phyloP scores from a whole-genome alignment of 2,113 vertebrate genomes.

The Xyliphius kryptos region DNA sequence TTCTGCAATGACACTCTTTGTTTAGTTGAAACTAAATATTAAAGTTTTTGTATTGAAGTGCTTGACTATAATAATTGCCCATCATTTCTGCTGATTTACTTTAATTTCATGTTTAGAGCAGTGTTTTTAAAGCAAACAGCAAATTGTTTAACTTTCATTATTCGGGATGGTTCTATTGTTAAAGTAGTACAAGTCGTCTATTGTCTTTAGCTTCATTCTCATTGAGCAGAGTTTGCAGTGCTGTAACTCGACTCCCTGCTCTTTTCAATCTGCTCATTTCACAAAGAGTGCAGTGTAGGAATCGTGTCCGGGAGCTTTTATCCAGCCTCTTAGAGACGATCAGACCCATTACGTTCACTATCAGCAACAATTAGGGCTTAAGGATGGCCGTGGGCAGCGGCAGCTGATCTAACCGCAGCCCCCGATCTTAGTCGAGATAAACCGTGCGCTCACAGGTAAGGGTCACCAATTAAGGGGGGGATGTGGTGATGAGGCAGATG shows the following conservation, averaged over 20 bases:
- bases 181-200: not conserved
- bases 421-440: slow-evolving; percentile 4
- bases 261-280: slow-evolving; percentile 16
- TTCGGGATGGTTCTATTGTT: slow-evolving; percentile 12
- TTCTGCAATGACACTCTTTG: too few species aligned
- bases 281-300: slow-evolving; percentile 28
- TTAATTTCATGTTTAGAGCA: slow-evolving; percentile 2
- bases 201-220: slow-evolving; percentile 15
- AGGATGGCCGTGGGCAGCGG: slow-evolving; percentile 15
- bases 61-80: not conserved
- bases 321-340: slow-evolving; percentile 17
- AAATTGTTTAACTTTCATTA: slow-evolving; percentile 1
- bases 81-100: not conserved
- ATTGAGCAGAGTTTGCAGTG: not conserved
- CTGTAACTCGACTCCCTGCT: slow-evolving; percentile 35
- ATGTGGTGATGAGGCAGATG: not conserved
- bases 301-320: slow-evolving; percentile 34
- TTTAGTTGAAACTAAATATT: too few species aligned
- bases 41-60: too few species aligned
- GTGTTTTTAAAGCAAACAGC: not conserved
- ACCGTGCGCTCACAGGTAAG: not conserved
- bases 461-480: slow-evolving; percentile 15
- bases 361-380: slow-evolving; percentile 32
- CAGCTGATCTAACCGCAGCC: slow-evolving; percentile 19
- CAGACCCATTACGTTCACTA: slow-evolving; percentile 30